These are phyloP conservation scores for Sympetrum striolatum DNA, from an alignment of 2,888 invertebrate species.

Conservation along the genomic window DNA sequence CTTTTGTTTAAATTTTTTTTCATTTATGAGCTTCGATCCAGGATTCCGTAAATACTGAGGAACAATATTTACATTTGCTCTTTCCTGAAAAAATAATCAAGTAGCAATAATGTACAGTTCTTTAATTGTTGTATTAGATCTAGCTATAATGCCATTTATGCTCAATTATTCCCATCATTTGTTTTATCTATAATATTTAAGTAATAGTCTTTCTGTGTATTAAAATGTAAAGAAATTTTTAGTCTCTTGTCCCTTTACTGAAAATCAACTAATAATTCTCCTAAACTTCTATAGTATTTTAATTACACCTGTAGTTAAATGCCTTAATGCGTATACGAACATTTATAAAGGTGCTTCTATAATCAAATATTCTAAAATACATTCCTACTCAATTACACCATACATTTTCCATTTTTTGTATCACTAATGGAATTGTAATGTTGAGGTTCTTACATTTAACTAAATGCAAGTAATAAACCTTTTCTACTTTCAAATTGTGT, in stretches of 20 bases:
- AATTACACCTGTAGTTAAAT: not conserved
- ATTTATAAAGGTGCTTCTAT: not conserved
- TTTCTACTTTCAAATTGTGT: too few relatives aligned
- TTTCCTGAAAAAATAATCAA: not conserved
- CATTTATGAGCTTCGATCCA: not conserved
- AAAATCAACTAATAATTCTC: not conserved
- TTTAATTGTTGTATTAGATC: not conserved
- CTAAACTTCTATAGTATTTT: not conserved
- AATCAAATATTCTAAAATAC: not conserved
- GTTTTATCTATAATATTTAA: not conserved
- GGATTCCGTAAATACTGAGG: not conserved
- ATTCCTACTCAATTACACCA: not conserved
- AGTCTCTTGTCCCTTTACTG: not conserved
- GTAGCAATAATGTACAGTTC: constrained; percentile 41
- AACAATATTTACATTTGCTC: not conserved
- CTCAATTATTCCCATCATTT: not conserved
- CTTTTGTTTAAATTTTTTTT: not conserved
- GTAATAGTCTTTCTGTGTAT: not conserved
- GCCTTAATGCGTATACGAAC: constrained; percentile 30
- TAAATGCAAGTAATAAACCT: too few relatives aligned
- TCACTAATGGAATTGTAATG: too few relatives aligned
- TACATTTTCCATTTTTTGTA: not conserved
- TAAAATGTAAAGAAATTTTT: not conserved
- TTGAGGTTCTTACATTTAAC: too few relatives aligned
- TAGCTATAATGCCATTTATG: not conserved